Percentiles rank a stretch among this genome's conserved stretches.
Evolutionary conservation across 2,888 invertebrate species (phyloP).

Genomic region (Apocheima hispidaria): DNA sequence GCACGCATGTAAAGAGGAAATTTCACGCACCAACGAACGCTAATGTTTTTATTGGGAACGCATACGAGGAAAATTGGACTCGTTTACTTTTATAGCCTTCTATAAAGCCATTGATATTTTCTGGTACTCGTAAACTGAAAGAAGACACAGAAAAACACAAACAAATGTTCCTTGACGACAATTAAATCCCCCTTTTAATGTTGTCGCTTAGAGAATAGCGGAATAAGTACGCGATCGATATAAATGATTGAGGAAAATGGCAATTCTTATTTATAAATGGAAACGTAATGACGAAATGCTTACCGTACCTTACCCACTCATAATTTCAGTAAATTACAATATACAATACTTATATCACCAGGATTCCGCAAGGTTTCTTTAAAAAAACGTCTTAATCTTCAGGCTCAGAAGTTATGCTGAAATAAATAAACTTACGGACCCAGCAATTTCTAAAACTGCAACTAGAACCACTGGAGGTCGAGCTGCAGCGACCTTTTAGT

Average conservation of each 20-base stretch:
- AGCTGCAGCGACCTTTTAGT: too few species aligned
- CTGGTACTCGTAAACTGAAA: conserved; percentile 40
- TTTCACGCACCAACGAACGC: conserved; percentile 60
- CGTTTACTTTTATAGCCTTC: conserved; percentile 56
- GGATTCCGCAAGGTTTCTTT: too few species aligned
- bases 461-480: too few species aligned
- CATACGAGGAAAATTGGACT: conserved; percentile 58
- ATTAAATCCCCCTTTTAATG: conserved; percentile 43
- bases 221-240: conserved; percentile 38
- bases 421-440: too few species aligned
- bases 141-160: conserved; percentile 40
- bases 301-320: conserved; percentile 2
- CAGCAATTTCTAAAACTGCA: too few species aligned
- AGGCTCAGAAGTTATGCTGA: too few species aligned
- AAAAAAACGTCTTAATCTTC: too few species aligned
- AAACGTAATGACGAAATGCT: conserved; percentile 26
- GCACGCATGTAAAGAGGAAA: conserved; percentile 56
- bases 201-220: conserved; percentile 41
- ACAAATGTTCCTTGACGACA: conserved; percentile 42
- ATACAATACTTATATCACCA: too few species aligned
- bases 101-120: conserved; percentile 59
- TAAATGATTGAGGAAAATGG: conserved; percentile 37
- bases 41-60: conserved; percentile 67
- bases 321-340: too few species aligned
- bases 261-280: conserved; percentile 21